Percentiles rank a stretch among this genome's conserved stretches.
phyloP scores from a whole-genome alignment of 2,888 invertebrate species.

The Caenorhabditis auriculariae region DNA sequence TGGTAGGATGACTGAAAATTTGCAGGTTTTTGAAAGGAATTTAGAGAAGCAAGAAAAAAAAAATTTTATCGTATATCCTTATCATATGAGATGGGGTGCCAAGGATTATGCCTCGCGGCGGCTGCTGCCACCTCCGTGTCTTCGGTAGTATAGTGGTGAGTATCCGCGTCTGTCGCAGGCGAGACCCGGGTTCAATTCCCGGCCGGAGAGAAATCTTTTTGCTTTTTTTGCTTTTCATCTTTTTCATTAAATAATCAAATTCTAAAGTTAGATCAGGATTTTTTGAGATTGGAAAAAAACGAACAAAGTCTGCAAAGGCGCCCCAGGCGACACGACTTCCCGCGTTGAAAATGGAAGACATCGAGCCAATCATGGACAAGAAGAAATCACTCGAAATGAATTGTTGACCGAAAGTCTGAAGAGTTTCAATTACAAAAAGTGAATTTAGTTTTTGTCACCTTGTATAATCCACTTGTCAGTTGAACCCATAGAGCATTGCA shows the following conservation, averaged over 20 bases:
- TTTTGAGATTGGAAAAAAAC: slow-evolving; percentile 6
- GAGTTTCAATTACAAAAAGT: slow-evolving; percentile 1
- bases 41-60: no score
- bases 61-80: no score
- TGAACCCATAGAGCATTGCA: slow-evolving; percentile 57
- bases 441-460: slow-evolving; percentile 35
- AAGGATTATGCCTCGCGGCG: no score
- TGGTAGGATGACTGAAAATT: slow-evolving; percentile 52
- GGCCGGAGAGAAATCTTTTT: no score
- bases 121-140: no score
- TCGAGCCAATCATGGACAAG: slow-evolving; percentile 55
- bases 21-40: background rate
- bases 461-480: slow-evolving; percentile 54
- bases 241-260: no score
- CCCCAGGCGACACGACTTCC: slow-evolving; percentile 57
- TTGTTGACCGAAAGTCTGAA: slow-evolving; percentile 54
- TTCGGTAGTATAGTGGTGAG: no score
- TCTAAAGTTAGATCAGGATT: no score
- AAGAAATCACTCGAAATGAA: slow-evolving; percentile 59
- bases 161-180: no score
- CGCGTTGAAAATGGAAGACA: slow-evolving; percentile 57
- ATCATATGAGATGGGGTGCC: no score
- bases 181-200: no score
- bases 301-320: slow-evolving; percentile 49
- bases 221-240: no score